Percentiles rank a stretch among this genome's conserved stretches.
Evolutionary conservation across 1,140 invertebrate genomes (phyloP).

Genomic region (Calephelis nemesis): DNA sequence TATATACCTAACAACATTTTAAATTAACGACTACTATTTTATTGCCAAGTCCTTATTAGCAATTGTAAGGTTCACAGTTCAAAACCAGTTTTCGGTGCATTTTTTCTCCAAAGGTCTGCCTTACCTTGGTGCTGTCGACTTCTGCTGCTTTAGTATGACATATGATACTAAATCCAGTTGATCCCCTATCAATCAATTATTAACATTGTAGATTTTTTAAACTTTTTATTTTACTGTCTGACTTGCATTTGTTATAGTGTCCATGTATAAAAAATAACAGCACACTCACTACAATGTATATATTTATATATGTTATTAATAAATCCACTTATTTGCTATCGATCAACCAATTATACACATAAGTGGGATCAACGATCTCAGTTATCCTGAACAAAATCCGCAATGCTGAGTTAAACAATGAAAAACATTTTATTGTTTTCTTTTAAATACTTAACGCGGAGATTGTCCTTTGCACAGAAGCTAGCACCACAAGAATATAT

Average conservation of each 20-base stretch:
- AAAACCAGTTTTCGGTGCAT: constrained; percentile 28
- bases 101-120: constrained; percentile 24
- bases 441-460: background rate
- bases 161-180: constrained; percentile 14
- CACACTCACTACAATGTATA: constrained; percentile 3
- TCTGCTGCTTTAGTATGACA: constrained; percentile 10
- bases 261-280: constrained; percentile 16
- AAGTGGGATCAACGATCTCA: constrained; percentile 70
- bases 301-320: background rate
- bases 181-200: background rate
- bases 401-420: constrained; percentile 33
- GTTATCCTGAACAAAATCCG: constrained; percentile 51
- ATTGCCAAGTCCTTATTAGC: constrained; percentile 3
- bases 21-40: constrained; percentile 1
- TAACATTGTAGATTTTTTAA: background rate
- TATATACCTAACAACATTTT: background rate
- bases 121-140: constrained; percentile 24
- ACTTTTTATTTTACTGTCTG: no score
- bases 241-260: background rate
- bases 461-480: background rate
- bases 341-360: constrained; percentile 58
- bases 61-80: constrained; percentile 18
- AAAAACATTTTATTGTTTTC: constrained; percentile 14
- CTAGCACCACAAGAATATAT: background rate
- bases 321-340: constrained; percentile 46